Conservation (phyloP, 2,113 vertebrate genomes). For the Archocentrus centrarchus region DNA sequence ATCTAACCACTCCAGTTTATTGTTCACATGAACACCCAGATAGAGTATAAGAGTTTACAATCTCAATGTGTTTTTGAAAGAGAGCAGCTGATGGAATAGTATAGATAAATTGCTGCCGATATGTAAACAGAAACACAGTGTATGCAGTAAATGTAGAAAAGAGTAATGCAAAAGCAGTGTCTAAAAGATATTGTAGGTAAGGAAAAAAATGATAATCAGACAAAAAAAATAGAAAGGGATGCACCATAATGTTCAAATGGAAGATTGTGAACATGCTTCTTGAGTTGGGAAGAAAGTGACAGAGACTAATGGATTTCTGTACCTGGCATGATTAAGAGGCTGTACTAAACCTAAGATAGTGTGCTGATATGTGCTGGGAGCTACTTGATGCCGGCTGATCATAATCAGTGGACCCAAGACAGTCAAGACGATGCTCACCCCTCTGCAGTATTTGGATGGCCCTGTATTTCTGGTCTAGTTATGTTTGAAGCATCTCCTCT, state of each 20-base stretch:
- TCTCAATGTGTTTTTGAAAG: constrained; percentile 46
- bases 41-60: not conserved
- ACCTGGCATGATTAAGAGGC: constrained; percentile 83
- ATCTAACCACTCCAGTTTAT: not conserved
- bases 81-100: constrained; percentile 50
- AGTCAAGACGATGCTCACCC: constrained; percentile 51
- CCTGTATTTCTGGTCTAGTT: constrained; percentile 25
- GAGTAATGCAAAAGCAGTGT: constrained; percentile 20
- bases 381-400: constrained; percentile 80
- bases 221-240: constrained; percentile 72
- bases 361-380: constrained; percentile 88
- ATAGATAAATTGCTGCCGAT: constrained; percentile 35
- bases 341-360: constrained; percentile 84
- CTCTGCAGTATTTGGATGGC: constrained; percentile 35
- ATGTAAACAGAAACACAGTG: constrained; percentile 53
- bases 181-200: constrained; percentile 39
- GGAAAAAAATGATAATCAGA: not conserved
- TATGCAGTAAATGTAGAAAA: constrained; percentile 52
- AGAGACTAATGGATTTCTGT: constrained; percentile 88
- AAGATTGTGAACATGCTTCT: constrained; percentile 81
- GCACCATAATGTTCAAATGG: constrained; percentile 76
- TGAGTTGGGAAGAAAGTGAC: constrained; percentile 84
- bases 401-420: constrained; percentile 75
- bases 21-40: not conserved
- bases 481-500: constrained; percentile 17